phyloP scores from a whole-genome alignment of 1,140 invertebrate genomes.

The Drosophila tristis region DNA sequence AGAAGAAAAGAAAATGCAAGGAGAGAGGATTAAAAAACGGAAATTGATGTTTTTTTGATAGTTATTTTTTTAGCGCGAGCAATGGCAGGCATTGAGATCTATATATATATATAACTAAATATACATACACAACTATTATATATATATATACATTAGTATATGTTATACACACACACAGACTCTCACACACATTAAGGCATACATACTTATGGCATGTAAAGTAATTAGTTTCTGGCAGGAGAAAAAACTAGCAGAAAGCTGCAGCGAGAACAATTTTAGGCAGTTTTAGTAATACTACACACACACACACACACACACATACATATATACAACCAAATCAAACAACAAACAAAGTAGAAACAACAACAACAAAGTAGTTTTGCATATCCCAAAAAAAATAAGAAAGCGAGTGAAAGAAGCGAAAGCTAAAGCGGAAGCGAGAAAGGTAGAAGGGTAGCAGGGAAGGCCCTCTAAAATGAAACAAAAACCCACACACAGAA shows the following conservation, averaged over 20 bases:
- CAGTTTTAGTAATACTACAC: constrained; percentile 44
- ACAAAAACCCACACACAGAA: constrained; percentile 38
- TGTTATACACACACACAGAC: constrained; percentile 47
- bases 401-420: constrained; percentile 13
- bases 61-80: constrained; percentile 81
- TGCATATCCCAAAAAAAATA: constrained; percentile 71
- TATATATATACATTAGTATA: constrained; percentile 47
- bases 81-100: constrained; percentile 76
- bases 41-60: constrained; percentile 79
- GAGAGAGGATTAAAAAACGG: constrained; percentile 57
- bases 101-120: constrained; percentile 61
- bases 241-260: constrained; percentile 28
- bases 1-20: constrained; percentile 28
- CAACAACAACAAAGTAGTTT: constrained; percentile 77
- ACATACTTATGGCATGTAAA: constrained; percentile 48
- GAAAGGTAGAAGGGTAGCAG: not conserved
- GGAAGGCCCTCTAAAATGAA: constrained; percentile 1
- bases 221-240: constrained; percentile 47
- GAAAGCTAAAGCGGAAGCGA: not conserved
- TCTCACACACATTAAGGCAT: constrained; percentile 22
- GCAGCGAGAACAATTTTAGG: constrained; percentile 24
- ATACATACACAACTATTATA: constrained; percentile 49
- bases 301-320: constrained; percentile 30
- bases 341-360: constrained; percentile 56
- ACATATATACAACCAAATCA: constrained; percentile 57